Evolutionary conservation across 2,888 invertebrate species (phyloP), one percentile per base, ranked within the genome.

Genomic region (Gasteruption jaculator): DNA sequence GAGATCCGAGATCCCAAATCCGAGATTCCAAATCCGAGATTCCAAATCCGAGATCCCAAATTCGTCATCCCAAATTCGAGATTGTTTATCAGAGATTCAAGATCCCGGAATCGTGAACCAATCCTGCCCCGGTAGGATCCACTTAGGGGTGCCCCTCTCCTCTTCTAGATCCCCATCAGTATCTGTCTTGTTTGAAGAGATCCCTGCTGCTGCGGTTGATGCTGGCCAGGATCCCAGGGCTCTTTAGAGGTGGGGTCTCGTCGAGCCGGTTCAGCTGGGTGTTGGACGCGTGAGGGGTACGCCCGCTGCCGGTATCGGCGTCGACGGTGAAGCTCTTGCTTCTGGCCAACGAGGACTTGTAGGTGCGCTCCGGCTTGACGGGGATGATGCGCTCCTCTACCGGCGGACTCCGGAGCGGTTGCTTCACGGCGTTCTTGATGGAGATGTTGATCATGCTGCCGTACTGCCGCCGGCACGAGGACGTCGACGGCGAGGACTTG

Each of bases 291-390:
- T 86, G 85, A 71, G 85, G 81, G 41, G 76, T 44, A 5, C 49
- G 43, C 12, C 24, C 24, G 57, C 55, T 71, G 55, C 46, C 67
- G 4, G 46, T 43, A 1, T 58, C 56, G 32, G 81, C 83, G 58
- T 88, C 85, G 55, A 87, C 84, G 76, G 87, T 89, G 74, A 90
- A 87, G 68, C 89, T 89, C 72, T 90, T 87, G 71, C 89, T 89
- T 45, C 90, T 77, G 46, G 84, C 81, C 27, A 90, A 73, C 38
- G 74, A 74, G 15, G 85, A 81, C 63, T 84, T 84, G 71, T 86
- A 86, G 27, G 86, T 83, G 54, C 34, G 8, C 21, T 86, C 87
- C 6, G 89, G 89, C 64, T 89, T 89, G 0, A 81, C 81, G 1
- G 61, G 60, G 1, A 49, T 68, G 62, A 58, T 39, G 57, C 56